Percentiles rank a stretch among this genome's conserved stretches.
Evolutionary conservation across 2,113 vertebrate genomes (phyloP).

Genomic region (Elanus axillaris): DNA sequence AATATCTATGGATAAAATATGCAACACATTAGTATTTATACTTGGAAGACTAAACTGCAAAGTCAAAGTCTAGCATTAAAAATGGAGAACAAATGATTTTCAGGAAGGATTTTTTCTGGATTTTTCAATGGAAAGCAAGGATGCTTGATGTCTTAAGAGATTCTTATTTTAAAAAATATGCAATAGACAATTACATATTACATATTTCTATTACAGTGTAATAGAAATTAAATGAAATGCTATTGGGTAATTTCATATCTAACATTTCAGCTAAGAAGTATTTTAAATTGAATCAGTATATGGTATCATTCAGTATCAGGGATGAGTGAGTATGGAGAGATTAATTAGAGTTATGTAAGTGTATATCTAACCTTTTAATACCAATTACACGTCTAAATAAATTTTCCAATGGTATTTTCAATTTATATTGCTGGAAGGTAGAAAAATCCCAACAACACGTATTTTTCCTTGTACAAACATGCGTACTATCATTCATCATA

Average conservation of each 20-base stretch:
- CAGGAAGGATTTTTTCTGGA: not conserved
- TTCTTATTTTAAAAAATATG: not conserved
- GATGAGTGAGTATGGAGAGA: not conserved
- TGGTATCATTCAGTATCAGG: not conserved
- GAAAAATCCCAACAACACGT: not conserved
- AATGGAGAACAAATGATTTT: not conserved
- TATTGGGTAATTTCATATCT: not conserved
- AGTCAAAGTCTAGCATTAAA: not conserved
- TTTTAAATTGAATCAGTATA: not conserved
- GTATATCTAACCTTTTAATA: not conserved
- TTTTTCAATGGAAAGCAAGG: not conserved
- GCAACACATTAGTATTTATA: not conserved
- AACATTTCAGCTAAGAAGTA: not conserved
- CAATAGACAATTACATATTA: not conserved
- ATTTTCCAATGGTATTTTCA: not conserved
- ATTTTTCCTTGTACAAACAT: not conserved
- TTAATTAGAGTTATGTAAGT: not conserved
- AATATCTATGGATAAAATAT: constrained; percentile 74
- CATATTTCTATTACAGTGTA: not conserved
- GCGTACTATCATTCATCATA: not conserved
- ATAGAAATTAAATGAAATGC: not conserved
- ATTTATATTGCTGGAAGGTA: not conserved
- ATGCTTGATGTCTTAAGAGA: not conserved
- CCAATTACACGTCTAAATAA: not conserved
- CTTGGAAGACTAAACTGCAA: not conserved